Percentiles rank a stretch among this genome's conserved stretches.
Evolutionary conservation across 30 jellyfish, hydroid and myxozoan genomes (phyloP).

Genomic region (Nemopilema nomurai): DNA sequence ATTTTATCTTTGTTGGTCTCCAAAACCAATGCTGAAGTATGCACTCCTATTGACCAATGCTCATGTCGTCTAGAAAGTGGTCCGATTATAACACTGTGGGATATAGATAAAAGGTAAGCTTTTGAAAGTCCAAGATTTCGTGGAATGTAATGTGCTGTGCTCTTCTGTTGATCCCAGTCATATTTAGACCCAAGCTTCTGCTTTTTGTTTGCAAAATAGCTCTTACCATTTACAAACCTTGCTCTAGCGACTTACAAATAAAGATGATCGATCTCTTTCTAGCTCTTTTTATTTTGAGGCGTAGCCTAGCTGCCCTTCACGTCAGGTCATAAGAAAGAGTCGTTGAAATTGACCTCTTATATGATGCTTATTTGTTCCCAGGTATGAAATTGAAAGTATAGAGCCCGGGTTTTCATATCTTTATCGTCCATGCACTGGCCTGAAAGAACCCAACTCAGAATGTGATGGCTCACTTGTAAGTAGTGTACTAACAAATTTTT

Average conservation of each 20-base stretch:
- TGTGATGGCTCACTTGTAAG: slow-evolving; percentile 64
- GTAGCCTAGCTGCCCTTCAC: too few species aligned
- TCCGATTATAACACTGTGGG: slow-evolving; percentile 35
- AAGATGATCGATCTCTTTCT: too few species aligned
- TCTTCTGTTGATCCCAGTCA: too few species aligned
- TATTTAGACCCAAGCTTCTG: too few species aligned
- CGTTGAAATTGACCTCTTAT: too few species aligned
- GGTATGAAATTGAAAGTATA: slow-evolving; percentile 9
- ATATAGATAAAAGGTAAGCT: slow-evolving; percentile 12
- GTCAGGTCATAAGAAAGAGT: too few species aligned
- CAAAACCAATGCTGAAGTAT: not conserved
- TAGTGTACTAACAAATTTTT: too few species aligned
- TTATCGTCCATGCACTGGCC: slow-evolving; percentile 50
- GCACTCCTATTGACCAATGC: slow-evolving; percentile 47
- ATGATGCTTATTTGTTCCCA: not conserved
- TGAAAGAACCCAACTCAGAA: slow-evolving; percentile 29
- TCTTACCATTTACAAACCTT: not conserved
- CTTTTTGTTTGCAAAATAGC: too few species aligned
- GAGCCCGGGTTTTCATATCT: slow-evolving; percentile 9
- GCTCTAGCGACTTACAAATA: too few species aligned
- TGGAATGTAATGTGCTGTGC: too few species aligned
- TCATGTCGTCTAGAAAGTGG: slow-evolving; percentile 28
- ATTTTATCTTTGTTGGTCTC: not conserved
- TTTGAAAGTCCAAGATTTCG: too few species aligned
- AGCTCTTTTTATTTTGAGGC: too few species aligned